These are phyloP conservation scores for Anoplius nigerrimus DNA, from an alignment of 2,888 invertebrate genomes.

Conservation along the genomic window DNA sequence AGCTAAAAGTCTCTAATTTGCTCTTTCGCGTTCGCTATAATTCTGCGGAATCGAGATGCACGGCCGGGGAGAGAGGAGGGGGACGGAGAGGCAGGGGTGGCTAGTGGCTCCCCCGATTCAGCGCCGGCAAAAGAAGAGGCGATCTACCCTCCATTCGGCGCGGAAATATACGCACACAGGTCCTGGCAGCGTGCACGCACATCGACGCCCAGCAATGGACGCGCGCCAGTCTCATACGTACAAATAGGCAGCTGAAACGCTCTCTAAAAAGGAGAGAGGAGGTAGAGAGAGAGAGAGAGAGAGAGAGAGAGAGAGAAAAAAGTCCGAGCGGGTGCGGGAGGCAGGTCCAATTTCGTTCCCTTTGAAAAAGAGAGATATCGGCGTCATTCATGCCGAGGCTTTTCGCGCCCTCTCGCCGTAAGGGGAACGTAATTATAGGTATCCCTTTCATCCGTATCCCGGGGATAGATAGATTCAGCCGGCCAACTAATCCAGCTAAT, in stretches of 20 bases:
- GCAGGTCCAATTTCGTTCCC: slow-evolving; percentile 55
- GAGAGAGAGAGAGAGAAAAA: slow-evolving; percentile 29
- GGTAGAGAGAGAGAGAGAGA: not conserved
- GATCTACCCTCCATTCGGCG: no score
- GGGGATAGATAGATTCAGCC: slow-evolving; percentile 51
- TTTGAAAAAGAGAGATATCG: slow-evolving; percentile 61
- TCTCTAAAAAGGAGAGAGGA: slow-evolving; percentile 14
- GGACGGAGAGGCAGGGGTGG: no score
- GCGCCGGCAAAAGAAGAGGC: no score
- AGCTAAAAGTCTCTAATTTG: slow-evolving; percentile 11
- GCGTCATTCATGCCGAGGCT: slow-evolving; percentile 58
- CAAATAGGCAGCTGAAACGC: not conserved
- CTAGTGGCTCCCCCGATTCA: slow-evolving; percentile 7
- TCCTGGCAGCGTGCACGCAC: not conserved
- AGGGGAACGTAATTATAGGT: slow-evolving; percentile 63
- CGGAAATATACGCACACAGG: no score
- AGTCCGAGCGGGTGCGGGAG: slow-evolving; percentile 18
- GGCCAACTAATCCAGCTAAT: slow-evolving; percentile 56
- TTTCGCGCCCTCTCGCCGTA: slow-evolving; percentile 56
- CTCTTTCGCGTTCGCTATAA: slow-evolving; percentile 19
- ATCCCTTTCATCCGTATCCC: slow-evolving; percentile 53
- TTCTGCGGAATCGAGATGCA: slow-evolving; percentile 26
- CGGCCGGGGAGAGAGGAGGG: slow-evolving; percentile 4
- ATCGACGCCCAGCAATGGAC: not conserved
- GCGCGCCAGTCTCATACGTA: not conserved